These are phyloP conservation scores for Chorisops tibialis DNA, from an alignment of 2,888 invertebrate genomes.

Conservation along the genomic window DNA sequence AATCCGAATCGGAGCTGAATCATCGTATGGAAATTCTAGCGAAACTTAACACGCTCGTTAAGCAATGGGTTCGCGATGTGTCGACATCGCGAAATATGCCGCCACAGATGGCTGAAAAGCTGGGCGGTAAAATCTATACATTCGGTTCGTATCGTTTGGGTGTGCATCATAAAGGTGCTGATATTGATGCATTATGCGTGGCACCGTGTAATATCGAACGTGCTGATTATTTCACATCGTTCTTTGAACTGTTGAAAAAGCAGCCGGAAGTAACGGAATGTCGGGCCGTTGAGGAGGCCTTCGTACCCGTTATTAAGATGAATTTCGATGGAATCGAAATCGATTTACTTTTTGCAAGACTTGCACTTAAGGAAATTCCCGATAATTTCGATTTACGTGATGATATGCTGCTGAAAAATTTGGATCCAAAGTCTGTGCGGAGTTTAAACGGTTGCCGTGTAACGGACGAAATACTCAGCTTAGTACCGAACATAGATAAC, in stretches of 20 bases:
- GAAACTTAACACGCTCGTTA: conserved; percentile 84
- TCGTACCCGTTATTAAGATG: conserved; percentile 99
- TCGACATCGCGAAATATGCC: conserved; percentile 91
- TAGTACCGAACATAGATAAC: conserved; percentile 93
- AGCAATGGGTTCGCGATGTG: conserved; percentile 90
- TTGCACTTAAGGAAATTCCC: conserved; percentile 93
- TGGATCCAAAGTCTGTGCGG: conserved; percentile 94
- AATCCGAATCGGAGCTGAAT: conserved; percentile 83
- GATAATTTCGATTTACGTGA: conserved; percentile 85
- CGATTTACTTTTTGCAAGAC: conserved; percentile 93
- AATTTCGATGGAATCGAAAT: conserved; percentile 98
- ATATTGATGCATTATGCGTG: conserved; percentile 98
- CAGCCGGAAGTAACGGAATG: conserved; percentile 83
- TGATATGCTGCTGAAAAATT: conserved; percentile 85
- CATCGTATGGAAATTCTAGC: conserved; percentile 83
- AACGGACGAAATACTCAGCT: conserved; percentile 93
- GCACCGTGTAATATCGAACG: conserved; percentile 94
- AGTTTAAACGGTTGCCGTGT: conserved; percentile 97
- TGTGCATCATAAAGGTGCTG: conserved; percentile 96
- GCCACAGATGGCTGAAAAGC: conserved; percentile 79
- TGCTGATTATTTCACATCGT: conserved; percentile 91
- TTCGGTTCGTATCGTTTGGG: conserved; percentile 96
- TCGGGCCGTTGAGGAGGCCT: conserved; percentile 94
- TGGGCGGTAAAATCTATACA: conserved; percentile 98
- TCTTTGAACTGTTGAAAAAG: conserved; percentile 83